Percentiles rank a stretch among this genome's conserved stretches.
These are phyloP conservation scores for Scolopax bukidnonensis DNA, from an alignment of 2,797 vertebrate species.

Conservation along the genomic window DNA sequence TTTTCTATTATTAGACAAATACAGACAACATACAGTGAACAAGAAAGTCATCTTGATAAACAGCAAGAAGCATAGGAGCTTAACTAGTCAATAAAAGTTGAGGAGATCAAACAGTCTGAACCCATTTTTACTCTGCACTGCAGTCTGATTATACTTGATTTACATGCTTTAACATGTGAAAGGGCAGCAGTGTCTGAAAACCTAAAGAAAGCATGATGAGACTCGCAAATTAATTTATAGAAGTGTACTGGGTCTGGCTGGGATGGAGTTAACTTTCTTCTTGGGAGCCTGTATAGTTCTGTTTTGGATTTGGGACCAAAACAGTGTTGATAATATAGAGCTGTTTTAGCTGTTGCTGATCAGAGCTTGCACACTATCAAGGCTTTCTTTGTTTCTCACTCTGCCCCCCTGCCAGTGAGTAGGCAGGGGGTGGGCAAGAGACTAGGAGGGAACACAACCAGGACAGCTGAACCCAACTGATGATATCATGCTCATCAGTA, in stretches of 20 bases:
- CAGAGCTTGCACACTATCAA: neutral
- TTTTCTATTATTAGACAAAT: neutral
- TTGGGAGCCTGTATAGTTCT: rapidly evolving
- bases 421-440: neutral
- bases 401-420: rapidly evolving
- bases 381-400: neutral
- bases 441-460: neutral
- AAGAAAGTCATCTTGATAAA: neutral
- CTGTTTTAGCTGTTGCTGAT: neutral
- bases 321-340: neutral
- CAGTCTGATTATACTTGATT: neutral
- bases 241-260: neutral
- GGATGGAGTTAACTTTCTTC: neutral
- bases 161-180: neutral
- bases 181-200: neutral
- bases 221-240: neutral
- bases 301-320: neutral
- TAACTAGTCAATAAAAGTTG: neutral
- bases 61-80: neutral
- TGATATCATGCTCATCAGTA: neutral
- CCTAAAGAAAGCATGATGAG: neutral
- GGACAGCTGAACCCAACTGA: neutral
- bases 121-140: neutral
- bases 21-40: rapidly evolving
- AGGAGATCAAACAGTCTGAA: neutral